Evolutionary conservation across 2,888 invertebrate species (phyloP).

Genomic region (Neoitamus cyanurus): DNA sequence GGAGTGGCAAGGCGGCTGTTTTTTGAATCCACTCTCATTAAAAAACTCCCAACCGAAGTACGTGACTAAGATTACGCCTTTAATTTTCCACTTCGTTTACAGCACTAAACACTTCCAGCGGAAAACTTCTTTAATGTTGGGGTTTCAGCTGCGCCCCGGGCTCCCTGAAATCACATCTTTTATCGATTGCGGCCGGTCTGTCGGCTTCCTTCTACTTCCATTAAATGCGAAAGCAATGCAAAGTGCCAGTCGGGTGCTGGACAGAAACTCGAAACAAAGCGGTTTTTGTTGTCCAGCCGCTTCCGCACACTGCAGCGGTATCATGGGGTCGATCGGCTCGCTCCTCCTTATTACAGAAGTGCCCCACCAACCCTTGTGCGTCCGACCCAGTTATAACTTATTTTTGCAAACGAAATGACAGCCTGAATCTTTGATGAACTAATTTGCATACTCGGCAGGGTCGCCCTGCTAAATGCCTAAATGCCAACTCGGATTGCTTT

Average conservation of each 20-base stretch:
- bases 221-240: background rate
- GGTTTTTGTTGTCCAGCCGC: slow-evolving; percentile 9
- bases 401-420: background rate
- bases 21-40: slow-evolving; percentile 18
- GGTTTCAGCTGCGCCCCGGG: background rate
- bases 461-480: background rate
- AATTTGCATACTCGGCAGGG: background rate
- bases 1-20: background rate
- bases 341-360: background rate
- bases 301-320: background rate
- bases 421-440: background rate
- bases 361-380: background rate
- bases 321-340: background rate
- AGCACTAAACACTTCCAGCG: background rate
- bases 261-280: background rate
- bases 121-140: background rate
- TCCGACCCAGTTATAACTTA: background rate
- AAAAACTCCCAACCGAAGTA: background rate
- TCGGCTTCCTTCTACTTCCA: background rate
- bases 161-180: background rate
- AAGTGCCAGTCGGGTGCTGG: background rate
- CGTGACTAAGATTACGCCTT: background rate
- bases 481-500: background rate
- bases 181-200: background rate
- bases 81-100: slow-evolving; percentile 17